Percentiles rank a stretch among this genome's conserved stretches.
phyloP scores from a whole-genome alignment of 2,113 vertebrate species.

The Hippocampus barbouri region DNA sequence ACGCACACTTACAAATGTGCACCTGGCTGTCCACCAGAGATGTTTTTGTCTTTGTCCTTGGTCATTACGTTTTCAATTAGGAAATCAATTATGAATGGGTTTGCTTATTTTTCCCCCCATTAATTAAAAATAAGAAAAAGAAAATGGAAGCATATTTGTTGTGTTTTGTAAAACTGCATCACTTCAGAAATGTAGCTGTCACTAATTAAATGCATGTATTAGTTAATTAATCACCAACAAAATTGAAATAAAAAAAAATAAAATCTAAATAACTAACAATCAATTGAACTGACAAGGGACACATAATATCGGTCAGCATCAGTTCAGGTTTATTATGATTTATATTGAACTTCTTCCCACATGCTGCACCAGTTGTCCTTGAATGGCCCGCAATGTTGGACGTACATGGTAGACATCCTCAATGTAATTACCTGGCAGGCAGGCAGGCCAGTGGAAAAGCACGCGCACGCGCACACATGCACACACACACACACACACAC shows the following conservation, averaged over 20 bases:
- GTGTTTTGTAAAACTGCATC: neutral
- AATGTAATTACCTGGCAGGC: slow-evolving; percentile 25
- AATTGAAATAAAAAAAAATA: too few relatives aligned
- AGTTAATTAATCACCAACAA: neutral
- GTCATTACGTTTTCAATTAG: slow-evolving; percentile 24
- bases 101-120: neutral
- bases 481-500: neutral
- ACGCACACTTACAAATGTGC: neutral
- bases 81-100: slow-evolving; percentile 12
- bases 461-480: neutral
- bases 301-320: neutral
- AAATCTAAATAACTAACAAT: too few relatives aligned
- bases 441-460: slow-evolving; percentile 14
- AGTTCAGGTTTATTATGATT: neutral
- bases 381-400: slow-evolving; percentile 3
- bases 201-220: neutral
- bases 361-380: neutral
- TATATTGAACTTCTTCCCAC: slow-evolving; percentile 12
- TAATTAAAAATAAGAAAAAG: neutral
- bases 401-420: slow-evolving; percentile 14
- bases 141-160: neutral
- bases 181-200: neutral
- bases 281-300: neutral
- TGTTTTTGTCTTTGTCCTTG: slow-evolving; percentile 29
- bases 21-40: neutral